Conservation (phyloP, 2,888 invertebrate genomes). For the Caenorhabditis sp. region DNA sequence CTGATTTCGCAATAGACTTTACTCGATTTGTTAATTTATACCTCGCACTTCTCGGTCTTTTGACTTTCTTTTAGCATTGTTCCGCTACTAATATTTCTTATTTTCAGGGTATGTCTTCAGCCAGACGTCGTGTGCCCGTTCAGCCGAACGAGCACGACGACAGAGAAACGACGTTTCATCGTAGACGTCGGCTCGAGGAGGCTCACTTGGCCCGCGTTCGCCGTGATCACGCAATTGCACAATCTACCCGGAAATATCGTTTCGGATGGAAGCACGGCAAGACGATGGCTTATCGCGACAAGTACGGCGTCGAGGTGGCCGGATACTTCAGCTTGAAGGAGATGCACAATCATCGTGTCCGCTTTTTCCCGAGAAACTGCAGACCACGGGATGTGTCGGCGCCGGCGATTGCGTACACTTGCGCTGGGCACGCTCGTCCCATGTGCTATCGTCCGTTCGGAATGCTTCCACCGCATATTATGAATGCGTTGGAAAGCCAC, state of each 20-base stretch:
- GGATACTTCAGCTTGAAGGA: not conserved
- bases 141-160: no score
- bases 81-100: not conserved
- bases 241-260: no score
- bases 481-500: slow-evolving; percentile 26
- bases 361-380: not conserved
- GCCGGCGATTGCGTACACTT: no score
- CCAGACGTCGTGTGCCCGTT: no score
- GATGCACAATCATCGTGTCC: not conserved
- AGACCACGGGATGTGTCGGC: not conserved
- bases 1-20: no score
- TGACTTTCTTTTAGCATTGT: not conserved
- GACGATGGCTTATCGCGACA: not conserved
- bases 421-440: no score
- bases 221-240: not conserved
- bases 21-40: no score
- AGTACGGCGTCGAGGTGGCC: not conserved
- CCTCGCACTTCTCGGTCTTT: no score
- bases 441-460: slow-evolving; percentile 35
- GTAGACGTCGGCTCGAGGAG: no score
- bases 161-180: no score
- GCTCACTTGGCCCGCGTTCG: slow-evolving; percentile 6
- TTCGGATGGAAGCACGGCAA: no score
- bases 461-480: slow-evolving; percentile 29
- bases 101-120: slow-evolving; percentile 26